Conservation (phyloP, 2,797 vertebrate species). For the Labroides dimidiatus region DNA sequence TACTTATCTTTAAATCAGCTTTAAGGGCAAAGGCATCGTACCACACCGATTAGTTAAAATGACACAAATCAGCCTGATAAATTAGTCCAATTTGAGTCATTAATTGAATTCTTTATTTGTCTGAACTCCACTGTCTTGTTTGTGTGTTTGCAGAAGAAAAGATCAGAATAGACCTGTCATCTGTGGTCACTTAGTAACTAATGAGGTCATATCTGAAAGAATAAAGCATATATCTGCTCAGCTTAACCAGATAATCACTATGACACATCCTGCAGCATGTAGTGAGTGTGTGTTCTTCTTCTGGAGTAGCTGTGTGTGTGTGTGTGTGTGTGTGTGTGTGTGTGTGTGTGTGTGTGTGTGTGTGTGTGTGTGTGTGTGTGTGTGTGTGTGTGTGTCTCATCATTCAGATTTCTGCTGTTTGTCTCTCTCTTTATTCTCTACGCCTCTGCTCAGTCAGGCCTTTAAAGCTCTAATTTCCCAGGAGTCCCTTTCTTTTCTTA, state of each 20-base stretch:
- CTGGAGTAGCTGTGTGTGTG: neutral
- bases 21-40: no score
- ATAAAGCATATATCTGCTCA: conserved; percentile 35
- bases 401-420: conserved; percentile 44
- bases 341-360: neutral
- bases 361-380: neutral
- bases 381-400: conserved; percentile 14
- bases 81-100: no score
- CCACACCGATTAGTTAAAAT: no score
- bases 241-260: conserved; percentile 54
- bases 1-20: no score
- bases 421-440: conserved; percentile 36
- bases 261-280: conserved; percentile 26
- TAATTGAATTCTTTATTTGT: no score
- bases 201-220: conserved; percentile 50
- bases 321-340: conserved; percentile 19
- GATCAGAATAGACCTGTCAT: conserved; percentile 44
- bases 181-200: conserved; percentile 16
- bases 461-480: conserved; percentile 78
- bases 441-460: conserved; percentile 64
- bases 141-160: conserved; percentile 16
- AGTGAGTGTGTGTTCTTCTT: conserved; percentile 4
- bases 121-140: neutral
- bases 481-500: conserved; percentile 63
- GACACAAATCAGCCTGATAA: no score